Evolutionary conservation across 2,113 vertebrate genomes (phyloP).

Genomic region (Tragelaphus imberbis): DNA sequence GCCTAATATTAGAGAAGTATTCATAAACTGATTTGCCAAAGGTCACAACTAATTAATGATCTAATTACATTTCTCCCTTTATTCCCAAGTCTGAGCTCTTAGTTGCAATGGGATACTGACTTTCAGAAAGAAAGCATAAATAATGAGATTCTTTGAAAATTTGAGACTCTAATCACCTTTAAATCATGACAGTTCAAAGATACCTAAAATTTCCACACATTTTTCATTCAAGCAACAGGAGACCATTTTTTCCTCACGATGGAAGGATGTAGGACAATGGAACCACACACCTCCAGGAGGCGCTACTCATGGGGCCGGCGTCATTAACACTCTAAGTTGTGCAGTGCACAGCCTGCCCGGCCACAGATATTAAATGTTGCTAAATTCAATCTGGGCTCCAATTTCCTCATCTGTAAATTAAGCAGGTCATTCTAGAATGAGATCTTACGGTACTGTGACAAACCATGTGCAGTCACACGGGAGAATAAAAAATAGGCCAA

Average conservation of each 20-base stretch:
- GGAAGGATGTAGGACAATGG: background rate
- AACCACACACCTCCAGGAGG: too few species aligned
- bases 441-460: background rate
- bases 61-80: conserved; percentile 8
- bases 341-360: background rate
- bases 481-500: background rate
- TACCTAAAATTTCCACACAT: background rate
- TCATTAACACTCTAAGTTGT: background rate
- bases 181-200: background rate
- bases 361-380: background rate
- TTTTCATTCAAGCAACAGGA: background rate
- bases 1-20: background rate
- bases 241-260: background rate
- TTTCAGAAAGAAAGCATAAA: background rate
- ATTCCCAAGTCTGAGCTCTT: background rate
- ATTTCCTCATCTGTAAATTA: background rate
- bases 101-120: background rate
- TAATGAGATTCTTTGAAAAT: background rate
- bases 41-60: background rate
- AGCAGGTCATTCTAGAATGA: background rate
- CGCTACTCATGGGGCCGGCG: fast-evolving
- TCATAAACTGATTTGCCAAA: background rate
- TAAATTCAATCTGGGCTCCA: background rate
- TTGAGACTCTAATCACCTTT: background rate
- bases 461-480: background rate